Conservation (phyloP, 1,140 invertebrate genomes). For the Euglossa dilemma region DNA sequence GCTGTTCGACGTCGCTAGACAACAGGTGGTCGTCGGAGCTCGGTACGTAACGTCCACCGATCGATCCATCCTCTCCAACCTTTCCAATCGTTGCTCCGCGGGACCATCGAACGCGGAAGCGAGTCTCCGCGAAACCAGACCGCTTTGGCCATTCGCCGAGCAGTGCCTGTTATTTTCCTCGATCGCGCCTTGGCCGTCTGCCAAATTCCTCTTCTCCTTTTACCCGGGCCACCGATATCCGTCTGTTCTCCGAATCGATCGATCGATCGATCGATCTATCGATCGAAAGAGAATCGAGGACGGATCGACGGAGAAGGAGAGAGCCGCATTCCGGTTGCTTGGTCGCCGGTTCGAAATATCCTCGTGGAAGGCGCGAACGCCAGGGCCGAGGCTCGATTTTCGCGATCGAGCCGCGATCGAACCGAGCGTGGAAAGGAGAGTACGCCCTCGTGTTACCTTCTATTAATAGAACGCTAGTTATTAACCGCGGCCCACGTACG, state of each 20-base stretch:
- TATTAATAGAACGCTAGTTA: slow-evolving; percentile 69
- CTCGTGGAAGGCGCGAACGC: neutral
- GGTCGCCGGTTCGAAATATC: neutral
- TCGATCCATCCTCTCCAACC: neutral
- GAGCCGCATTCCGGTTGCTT: neutral
- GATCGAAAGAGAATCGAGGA: neutral
- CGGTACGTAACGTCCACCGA: slow-evolving; percentile 82
- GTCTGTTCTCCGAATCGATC: neutral
- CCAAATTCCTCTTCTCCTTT: neutral
- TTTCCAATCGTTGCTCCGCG: neutral
- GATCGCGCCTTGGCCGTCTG: neutral
- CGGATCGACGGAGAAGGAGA: neutral
- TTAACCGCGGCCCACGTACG: slow-evolving; percentile 58
- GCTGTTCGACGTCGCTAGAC: slow-evolving; percentile 91
- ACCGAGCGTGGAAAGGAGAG: slow-evolving; percentile 49
- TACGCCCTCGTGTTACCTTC: slow-evolving; percentile 63
- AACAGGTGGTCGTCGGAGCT: slow-evolving; percentile 91
- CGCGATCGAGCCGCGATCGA: slow-evolving; percentile 35
- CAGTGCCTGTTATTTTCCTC: neutral
- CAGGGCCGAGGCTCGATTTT: neutral
- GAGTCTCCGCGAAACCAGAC: no score
- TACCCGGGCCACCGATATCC: neutral
- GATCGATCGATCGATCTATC: neutral
- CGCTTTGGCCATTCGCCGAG: neutral
- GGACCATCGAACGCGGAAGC: neutral